phyloP scores from a whole-genome alignment of 2,113 vertebrate species.

The Pholis gunnellus region DNA sequence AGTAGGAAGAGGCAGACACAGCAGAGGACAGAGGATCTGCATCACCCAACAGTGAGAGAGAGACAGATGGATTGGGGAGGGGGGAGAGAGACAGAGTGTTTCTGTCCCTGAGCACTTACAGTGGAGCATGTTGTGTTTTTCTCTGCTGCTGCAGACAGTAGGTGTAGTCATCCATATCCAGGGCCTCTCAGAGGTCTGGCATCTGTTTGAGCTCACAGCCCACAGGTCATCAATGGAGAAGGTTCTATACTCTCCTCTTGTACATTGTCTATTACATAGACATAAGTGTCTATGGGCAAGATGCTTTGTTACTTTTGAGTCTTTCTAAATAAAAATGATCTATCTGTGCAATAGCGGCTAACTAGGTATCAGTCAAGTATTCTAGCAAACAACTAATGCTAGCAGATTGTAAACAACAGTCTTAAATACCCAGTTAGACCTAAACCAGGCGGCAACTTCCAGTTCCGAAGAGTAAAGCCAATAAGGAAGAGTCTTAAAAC shows the following conservation, averaged over 20 bases:
- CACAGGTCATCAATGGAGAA: background rate
- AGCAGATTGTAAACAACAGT: background rate
- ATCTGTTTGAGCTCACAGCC: background rate
- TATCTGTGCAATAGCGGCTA: background rate
- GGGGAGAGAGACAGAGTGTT: background rate
- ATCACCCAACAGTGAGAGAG: constrained; percentile 35
- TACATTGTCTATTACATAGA: background rate
- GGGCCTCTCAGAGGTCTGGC: background rate
- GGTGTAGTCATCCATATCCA: background rate
- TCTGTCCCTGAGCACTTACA: constrained; percentile 5
- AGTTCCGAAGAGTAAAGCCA: background rate
- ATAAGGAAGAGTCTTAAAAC: background rate
- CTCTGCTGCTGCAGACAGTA: constrained; percentile 2
- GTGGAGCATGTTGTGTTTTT: constrained; percentile 15
- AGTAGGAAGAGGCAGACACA: constrained; percentile 61
- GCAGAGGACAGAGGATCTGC: constrained; percentile 52
- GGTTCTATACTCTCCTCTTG: background rate
- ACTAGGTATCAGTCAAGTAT: background rate
- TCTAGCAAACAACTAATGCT: background rate
- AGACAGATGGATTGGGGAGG: constrained; percentile 5
- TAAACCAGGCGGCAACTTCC: background rate
- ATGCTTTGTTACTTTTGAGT: background rate
- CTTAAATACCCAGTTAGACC: background rate
- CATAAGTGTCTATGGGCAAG: background rate
- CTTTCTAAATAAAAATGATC: background rate